Evolutionary conservation across 2,797 vertebrate genomes (phyloP).

Genomic region (Acridotheres tristis): DNA sequence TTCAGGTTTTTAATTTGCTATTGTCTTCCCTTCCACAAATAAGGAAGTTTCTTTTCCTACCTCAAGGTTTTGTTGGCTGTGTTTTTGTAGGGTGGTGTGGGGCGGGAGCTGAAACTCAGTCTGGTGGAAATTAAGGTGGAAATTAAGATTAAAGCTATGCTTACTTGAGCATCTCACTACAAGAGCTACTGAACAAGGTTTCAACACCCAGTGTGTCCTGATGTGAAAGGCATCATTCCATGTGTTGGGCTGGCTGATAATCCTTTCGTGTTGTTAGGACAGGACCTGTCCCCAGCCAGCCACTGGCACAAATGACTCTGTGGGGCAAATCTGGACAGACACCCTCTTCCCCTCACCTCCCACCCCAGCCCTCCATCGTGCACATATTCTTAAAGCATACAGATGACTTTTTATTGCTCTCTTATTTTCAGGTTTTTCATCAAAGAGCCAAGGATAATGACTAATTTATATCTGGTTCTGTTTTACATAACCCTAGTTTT

Average conservation of each 20-base stretch:
- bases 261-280: fast-evolving
- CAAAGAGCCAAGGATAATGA: slow-evolving; percentile 82
- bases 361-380: fast-evolving
- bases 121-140: background rate
- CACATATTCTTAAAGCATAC: background rate
- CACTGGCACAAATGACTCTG: background rate
- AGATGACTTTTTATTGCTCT: slow-evolving; percentile 48
- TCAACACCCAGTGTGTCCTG: background rate
- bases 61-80: background rate
- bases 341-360: background rate
- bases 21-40: background rate
- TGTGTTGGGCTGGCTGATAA: background rate
- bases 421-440: slow-evolving; percentile 73
- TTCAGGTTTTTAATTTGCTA: background rate
- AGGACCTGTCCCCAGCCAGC: background rate
- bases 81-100: background rate
- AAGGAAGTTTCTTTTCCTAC: no score
- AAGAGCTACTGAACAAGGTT: background rate
- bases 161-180: background rate
- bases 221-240: background rate
- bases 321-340: background rate
- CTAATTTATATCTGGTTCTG: slow-evolving; percentile 89
- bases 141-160: background rate
- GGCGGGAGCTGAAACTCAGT: background rate
- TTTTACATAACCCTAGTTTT: slow-evolving; percentile 91